Evolutionary conservation across 1,140 invertebrate species (phyloP), one percentile per base, ranked within the genome.

Genomic region (Rhyacophila brunnea): DNA sequence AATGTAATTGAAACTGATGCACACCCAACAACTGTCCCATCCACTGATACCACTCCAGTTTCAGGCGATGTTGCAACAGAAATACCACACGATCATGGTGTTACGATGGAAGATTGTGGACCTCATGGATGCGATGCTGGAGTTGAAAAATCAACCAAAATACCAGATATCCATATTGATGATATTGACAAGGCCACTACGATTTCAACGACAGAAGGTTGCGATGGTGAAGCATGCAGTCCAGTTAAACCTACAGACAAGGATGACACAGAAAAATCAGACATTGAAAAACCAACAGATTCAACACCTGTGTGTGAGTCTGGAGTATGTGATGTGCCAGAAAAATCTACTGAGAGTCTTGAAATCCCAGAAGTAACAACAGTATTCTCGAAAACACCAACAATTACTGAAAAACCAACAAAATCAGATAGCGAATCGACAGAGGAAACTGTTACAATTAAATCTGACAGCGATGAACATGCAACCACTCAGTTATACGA

Each of bases 311-410:
- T 53, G 51, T 35, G 15, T 49, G 6, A 34, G 10, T 18, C 45
- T 40, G 38, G 15, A 3, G 11, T 5, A 40, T 40, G 38, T 20
- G 38, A 40, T 18, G 51, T 14, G 1, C 43, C 17, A 13, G 35
- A 14, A 6, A 35, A 45, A 65, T 28, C 50, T 42, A 50, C 34
- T 4, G 55, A 65, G 14, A 19, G 17, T 58, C 14, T 47, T 18
- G 53, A 50, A 53, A 40, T 51, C 43, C 28, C 35, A 18, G 43
- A 54, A 17, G 32, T 46, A 55, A 18, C 38, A 38, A 52, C 54
- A 38, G 66, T 64, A 38, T 60, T 65, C 52, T 32, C 60, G 63
- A 58, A 55, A 10, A 45, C 69, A 2, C 52, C 65, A 48, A 58
- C 3, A 7, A 47, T 15, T 19, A 44, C 20, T 32, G 52, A 34